phyloP scores from a whole-genome alignment of 2,113 vertebrate genomes.

The Falco punctatus region DNA sequence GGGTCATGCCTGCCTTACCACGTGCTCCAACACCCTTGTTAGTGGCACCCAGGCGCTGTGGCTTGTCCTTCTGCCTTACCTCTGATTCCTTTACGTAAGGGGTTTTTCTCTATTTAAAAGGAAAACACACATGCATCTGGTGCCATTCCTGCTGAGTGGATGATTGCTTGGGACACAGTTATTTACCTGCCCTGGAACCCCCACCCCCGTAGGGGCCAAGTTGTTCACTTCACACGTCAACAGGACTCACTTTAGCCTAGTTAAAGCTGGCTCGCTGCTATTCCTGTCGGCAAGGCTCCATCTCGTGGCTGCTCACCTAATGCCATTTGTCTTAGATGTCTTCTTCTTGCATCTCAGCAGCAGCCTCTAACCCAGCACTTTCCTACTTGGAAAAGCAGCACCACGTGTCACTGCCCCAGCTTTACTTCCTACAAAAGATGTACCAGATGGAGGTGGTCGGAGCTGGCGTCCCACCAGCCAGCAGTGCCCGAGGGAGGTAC shows the following conservation, averaged over 20 bases:
- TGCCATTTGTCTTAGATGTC: background rate
- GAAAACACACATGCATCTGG: background rate
- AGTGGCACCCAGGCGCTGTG: background rate
- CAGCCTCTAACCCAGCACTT: background rate
- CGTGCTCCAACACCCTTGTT: background rate
- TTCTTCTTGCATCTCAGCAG: background rate
- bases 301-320: background rate
- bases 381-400: background rate
- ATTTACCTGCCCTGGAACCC: background rate
- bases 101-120: background rate
- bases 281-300: background rate
- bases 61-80: conserved; percentile 30
- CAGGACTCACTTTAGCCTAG: background rate
- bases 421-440: background rate
- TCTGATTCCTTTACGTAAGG: conserved; percentile 58
- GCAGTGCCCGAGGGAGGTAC: rapidly evolving
- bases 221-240: background rate
- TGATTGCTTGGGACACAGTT: background rate
- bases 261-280: background rate
- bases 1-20: conserved; percentile 43
- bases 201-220: background rate
- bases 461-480: background rate
- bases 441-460: background rate
- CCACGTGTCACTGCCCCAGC: background rate
- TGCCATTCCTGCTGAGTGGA: background rate